Evolutionary conservation across 2,888 invertebrate genomes (phyloP), one percentile per base, ranked within the genome.

Genomic region (Volucella inanis): DNA sequence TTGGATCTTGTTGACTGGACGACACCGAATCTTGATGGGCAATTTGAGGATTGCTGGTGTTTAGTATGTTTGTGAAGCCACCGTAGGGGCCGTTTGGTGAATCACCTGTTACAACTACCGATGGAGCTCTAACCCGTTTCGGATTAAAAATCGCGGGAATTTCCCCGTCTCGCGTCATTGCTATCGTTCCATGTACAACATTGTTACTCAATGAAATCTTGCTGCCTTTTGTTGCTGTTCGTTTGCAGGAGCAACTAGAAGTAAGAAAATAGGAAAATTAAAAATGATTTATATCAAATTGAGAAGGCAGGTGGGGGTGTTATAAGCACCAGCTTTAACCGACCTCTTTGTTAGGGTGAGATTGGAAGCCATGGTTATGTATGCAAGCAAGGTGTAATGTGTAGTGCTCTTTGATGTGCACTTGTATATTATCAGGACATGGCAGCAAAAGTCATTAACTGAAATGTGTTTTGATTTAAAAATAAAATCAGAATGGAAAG

Each of bases 91-190:
- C 92, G 93, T 93, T 90, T 52, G 92, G 90, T 62, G 93, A 93
- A 88, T 95, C 95, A 88, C 94, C 94, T 59, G 95, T 95, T 87
- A 95, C 94, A 89, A 95, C 95, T 87, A 95, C 95, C 72, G 95
- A 94, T 87, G 95, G 95, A 79, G 95, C 93, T 85, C 95, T 93
- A 76, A 94, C 94, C 88, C 95, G 93, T 90, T 94, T 94, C 55
- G 96, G 96, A 92, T 96, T 96, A 92, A 96, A 96, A 90, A 96
- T 96, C 88, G 96, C 96, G 88, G 96, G 95, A 92, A 96, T 94
- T 91, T 96, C 96, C 89, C 95, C 95, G 93, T 95, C 95, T 88
- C 95, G 93, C 88, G 94, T 95, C 95, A 95, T 95, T 70, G 68
- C 88, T 91, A 88, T 89, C 89, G 89, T 87, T 88, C 18, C 31